phyloP scores from a whole-genome alignment of 2,797 vertebrate genomes.

The Protosalanx chinensis region DNA sequence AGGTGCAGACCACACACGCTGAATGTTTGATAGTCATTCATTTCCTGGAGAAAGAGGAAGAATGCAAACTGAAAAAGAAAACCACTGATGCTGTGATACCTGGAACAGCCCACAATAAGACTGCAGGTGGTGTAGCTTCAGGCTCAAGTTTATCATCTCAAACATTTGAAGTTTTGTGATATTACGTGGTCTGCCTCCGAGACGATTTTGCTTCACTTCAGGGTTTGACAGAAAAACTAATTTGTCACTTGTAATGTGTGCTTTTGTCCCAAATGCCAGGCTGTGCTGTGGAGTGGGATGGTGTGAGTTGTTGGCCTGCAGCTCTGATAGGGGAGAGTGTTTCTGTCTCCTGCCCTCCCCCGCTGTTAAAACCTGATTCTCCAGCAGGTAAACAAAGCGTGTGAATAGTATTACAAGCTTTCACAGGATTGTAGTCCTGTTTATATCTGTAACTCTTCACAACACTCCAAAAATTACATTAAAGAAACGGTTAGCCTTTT shows the following conservation, averaged over 20 bases:
- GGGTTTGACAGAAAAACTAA: not conserved
- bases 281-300: slow-evolving; percentile 64
- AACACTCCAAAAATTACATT: not conserved
- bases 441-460: not conserved
- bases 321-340: slow-evolving; percentile 34
- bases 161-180: too few relatives aligned
- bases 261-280: slow-evolving; percentile 33
- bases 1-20: slow-evolving; percentile 48
- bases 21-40: slow-evolving; percentile 52
- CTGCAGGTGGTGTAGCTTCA: slow-evolving; percentile 14
- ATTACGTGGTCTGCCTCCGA: not conserved
- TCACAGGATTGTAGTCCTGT: not conserved
- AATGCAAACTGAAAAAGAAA: slow-evolving; percentile 43
- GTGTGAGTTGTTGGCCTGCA: slow-evolving; percentile 59
- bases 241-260: not conserved
- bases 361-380: slow-evolving; percentile 22
- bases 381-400: slow-evolving; percentile 22
- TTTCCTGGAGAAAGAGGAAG: slow-evolving; percentile 38
- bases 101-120: not conserved
- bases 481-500: too few relatives aligned
- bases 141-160: too few relatives aligned
- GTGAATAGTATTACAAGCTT: not conserved
- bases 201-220: not conserved
- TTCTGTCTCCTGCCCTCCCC: slow-evolving; percentile 48
- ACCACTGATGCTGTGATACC: not conserved